Evolutionary conservation across 2,888 invertebrate genomes (phyloP).

Genomic region (Acanthacorydalis orientalis): DNA sequence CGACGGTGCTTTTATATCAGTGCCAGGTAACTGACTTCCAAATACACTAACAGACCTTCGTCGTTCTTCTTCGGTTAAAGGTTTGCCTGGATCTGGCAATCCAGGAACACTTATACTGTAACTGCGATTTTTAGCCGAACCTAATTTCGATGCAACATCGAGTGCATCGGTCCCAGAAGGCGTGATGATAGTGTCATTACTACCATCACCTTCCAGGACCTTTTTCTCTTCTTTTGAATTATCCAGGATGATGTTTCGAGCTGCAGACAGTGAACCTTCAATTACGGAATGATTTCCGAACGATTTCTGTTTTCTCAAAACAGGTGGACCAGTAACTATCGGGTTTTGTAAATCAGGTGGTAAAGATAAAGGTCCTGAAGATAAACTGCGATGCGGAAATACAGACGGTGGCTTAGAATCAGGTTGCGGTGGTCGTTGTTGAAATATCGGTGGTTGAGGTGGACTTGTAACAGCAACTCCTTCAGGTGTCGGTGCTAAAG

Average conservation of each 20-base stretch:
- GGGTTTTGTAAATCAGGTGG: constrained; percentile 8
- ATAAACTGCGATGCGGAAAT: constrained; percentile 27
- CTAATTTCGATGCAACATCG: constrained; percentile 18
- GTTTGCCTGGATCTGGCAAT: constrained; percentile 26
- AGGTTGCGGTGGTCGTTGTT: constrained; percentile 11
- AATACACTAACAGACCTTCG: constrained; percentile 33
- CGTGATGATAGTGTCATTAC: not conserved
- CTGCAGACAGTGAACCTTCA: constrained; percentile 21
- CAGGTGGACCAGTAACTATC: constrained; percentile 9
- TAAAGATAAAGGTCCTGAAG: constrained; percentile 8
- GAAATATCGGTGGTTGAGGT: constrained; percentile 9
- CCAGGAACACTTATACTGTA: constrained; percentile 35
- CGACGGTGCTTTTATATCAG: constrained; percentile 25
- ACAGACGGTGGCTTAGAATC: constrained; percentile 26
- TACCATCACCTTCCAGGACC: constrained; percentile 25
- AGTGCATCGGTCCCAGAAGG: no score
- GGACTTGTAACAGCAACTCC: constrained; percentile 2
- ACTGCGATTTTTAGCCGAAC: constrained; percentile 33
- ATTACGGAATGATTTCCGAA: not conserved
- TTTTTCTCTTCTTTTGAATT: constrained; percentile 24
- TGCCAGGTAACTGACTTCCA: constrained; percentile 28
- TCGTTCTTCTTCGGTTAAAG: constrained; percentile 32
- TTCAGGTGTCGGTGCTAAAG: constrained; percentile 12
- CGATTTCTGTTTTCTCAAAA: constrained; percentile 22
- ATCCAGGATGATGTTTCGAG: constrained; percentile 17